Percentiles rank a stretch among this genome's conserved stretches.
Conservation (phyloP, 1,140 invertebrate species). For the Lucilia cuprina region DNA sequence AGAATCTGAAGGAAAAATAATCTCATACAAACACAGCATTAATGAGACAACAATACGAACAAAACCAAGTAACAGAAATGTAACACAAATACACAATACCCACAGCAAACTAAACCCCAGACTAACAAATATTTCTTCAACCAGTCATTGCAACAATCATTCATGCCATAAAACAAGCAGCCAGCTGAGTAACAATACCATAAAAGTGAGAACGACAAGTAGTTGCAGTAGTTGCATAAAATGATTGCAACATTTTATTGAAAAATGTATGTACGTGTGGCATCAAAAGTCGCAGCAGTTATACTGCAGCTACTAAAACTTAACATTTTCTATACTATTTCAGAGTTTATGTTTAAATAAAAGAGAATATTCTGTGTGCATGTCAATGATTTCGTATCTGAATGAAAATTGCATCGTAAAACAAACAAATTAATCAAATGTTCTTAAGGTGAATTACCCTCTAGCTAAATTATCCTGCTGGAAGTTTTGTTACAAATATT, state of each 20-base stretch:
- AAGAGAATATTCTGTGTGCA: too few species aligned
- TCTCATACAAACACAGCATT: not conserved
- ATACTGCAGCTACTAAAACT: not conserved
- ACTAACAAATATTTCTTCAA: not conserved
- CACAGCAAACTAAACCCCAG: not conserved
- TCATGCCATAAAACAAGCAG: not conserved
- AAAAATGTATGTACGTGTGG: not conserved
- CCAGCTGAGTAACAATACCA: not conserved
- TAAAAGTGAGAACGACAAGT: not conserved
- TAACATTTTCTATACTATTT: not conserved
- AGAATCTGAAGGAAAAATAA: not conserved
- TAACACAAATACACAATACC: not conserved
- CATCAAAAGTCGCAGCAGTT: not conserved
- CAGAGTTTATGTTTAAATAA: not conserved
- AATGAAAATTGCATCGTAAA: constrained; percentile 26
- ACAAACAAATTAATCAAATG: constrained; percentile 32
- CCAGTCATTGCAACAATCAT: not conserved
- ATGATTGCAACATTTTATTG: not conserved
- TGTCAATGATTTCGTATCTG: not conserved
- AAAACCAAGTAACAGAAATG: not conserved
- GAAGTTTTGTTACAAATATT: not conserved
- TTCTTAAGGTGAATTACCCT: constrained; percentile 32
- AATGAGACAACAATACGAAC: not conserved
- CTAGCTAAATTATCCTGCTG: constrained; percentile 20
- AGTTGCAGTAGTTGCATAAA: not conserved